Evolutionary conservation across 2,797 vertebrate genomes (phyloP), one percentile per base, ranked within the genome.

Genomic region (Xyrichtys novacula): DNA sequence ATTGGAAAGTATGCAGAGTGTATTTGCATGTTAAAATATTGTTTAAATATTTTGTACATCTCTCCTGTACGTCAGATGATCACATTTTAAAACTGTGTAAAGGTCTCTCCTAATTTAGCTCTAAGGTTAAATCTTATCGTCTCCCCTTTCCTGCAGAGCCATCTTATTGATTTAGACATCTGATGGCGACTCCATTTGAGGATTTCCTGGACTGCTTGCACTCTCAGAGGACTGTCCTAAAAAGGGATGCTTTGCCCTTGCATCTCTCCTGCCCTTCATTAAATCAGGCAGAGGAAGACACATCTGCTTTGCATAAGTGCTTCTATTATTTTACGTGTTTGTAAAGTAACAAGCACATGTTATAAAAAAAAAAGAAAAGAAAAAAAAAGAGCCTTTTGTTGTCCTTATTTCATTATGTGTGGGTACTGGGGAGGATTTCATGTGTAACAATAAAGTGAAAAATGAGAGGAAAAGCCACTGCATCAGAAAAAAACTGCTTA

Each of bases 121-220:
- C 65, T 39, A 47, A 52, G 60, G 38, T 71, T 76, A 47, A 74
- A 68, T 78, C 50, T 39, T 43, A 32, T n/a, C 40, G 22, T 71
- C 49, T 78, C 44, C 20, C 73, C 52, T 79, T 75, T 77, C 77
- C 53, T 4, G 25, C 61, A 38, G 61, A 73, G 50, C 4, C 47
- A 28, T 42, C 25, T 4, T 65, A 86, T 88, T 76, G 74, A 84
- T 85, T 77, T 9, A 58, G 12, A 73, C 52, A 43, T 39, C 57
- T 54, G 34, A 52, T 17, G 48, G 43, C 46, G 47, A 32, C 60
- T 55, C 31, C 55, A 57, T 53, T 26, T 39, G 64, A 69, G 64
- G 60, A 71, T 64, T 74, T 84, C 77, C 78, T 48, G 63, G 57
- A 63, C 47, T 28, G 28, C 31, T 31, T n/a, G 34, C 57, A 22